Evolutionary conservation across 2,113 vertebrate species (phyloP), one percentile per base, ranked within the genome.

Genomic region (Sceloporus undulatus): DNA sequence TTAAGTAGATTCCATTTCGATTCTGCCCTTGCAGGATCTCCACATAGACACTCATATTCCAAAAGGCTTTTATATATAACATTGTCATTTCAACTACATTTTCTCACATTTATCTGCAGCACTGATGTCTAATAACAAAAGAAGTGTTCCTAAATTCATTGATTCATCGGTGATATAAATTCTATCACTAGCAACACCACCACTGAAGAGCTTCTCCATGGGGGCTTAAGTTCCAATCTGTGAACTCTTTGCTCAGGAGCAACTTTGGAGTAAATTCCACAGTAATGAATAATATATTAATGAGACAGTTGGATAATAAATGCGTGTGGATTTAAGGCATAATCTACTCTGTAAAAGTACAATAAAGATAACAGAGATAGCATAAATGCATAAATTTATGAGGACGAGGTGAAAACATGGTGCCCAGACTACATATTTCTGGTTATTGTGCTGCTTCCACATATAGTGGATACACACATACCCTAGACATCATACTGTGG

Each of bases 341-440:
- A n/a, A 7, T 70, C 86, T 90, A 11, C 82, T 79, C 77, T 65
- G 79, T 89, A 88, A 88, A 85, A 91, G 85, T 90, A 94, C 85
- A 80, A 80, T 79, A 91, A 89, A 94, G 90, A 86, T 29, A 73
- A 91, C 76, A 2, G 52, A 54, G 70, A 83, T 89, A 75, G 86
- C 85, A 82, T 93, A 48, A 54, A 85, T 83, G 82, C 76, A 76
- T 86, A 82, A 87, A 68, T 90, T 90, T 81, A 84, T 75, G 87
- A 91, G 87, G 87, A 79, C 85, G 73, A 94, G 90, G 90, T 86
- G 86, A 95, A 92, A 87, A 86, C 85, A 88, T 62, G 68, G 59
- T 83, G 86, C 82, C 94, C 59, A 92, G 88, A 89, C 88, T 88
- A 91, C 85, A 90, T 87, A 88, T 93, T 93, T 93, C 91, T 85